These are phyloP conservation scores for Apodemia hepburni DNA, from an alignment of 2,888 invertebrate genomes.

Conservation along the genomic window DNA sequence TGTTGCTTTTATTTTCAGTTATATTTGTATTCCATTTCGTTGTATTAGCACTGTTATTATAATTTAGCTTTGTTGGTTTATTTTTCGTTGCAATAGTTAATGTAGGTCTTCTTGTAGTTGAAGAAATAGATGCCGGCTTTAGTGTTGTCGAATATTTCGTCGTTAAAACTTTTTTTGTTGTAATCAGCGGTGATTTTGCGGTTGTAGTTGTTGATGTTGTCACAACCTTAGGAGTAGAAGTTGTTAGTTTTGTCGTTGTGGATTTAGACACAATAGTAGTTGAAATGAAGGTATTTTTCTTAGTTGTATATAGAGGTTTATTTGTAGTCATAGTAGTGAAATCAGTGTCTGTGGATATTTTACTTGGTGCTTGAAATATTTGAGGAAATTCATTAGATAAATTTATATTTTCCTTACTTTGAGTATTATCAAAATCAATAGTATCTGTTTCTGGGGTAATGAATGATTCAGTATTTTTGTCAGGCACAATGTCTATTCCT, in stretches of 20 bases:
- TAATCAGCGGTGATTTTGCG: conserved; percentile 30
- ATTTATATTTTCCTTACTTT: conserved; percentile 32
- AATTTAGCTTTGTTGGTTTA: not conserved
- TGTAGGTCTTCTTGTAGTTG: conserved; percentile 7
- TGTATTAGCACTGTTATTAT: conserved; percentile 10
- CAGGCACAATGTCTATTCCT: conserved; percentile 80
- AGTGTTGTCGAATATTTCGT: not conserved
- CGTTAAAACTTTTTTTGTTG: conserved; percentile 18
- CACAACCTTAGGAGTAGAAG: conserved; percentile 32
- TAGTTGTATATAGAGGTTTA: conserved; percentile 26
- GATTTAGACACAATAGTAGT: conserved; percentile 31
- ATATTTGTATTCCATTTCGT: conserved; percentile 8
- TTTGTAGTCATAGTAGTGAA: conserved; percentile 8
- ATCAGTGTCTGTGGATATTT: conserved; percentile 15
- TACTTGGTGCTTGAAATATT: conserved; percentile 12
- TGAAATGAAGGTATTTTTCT: conserved; percentile 33
- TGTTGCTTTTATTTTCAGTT: conserved; percentile 17
- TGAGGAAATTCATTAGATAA: conserved; percentile 30
- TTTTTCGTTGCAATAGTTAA: conserved; percentile 1
- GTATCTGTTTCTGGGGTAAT: conserved; percentile 69
- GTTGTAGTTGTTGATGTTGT: conserved; percentile 35
- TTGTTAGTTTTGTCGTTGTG: conserved; percentile 33
- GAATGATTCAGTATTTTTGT: conserved; percentile 62
- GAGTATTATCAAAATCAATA: conserved; percentile 45
- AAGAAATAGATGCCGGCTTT: not conserved